Evolutionary conservation across 2,113 vertebrate genomes (phyloP).

Genomic region (Todiramphus saurophagus): DNA sequence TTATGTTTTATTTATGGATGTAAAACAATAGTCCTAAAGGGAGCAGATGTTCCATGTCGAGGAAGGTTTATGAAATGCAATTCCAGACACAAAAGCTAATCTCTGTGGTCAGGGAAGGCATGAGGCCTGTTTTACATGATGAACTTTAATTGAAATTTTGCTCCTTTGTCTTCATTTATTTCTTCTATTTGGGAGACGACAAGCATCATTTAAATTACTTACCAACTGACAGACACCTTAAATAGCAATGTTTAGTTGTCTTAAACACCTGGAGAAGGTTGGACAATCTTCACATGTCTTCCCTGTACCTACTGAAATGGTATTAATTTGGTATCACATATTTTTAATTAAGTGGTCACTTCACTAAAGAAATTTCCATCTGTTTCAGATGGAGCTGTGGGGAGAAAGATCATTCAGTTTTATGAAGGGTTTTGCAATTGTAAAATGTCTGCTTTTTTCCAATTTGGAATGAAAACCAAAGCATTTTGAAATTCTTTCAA

Average conservation of each 20-base stretch:
- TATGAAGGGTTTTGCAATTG: slow-evolving; percentile 48
- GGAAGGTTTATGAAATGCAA: slow-evolving; percentile 67
- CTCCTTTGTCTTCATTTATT: slow-evolving; percentile 60
- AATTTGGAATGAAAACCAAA: slow-evolving; percentile 38
- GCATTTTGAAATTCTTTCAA: slow-evolving; percentile 32
- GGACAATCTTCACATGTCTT: neutral
- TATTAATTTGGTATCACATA: slow-evolving; percentile 15
- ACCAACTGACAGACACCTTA: slow-evolving; percentile 26
- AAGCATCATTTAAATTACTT: slow-evolving; percentile 31
- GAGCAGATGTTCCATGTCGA: slow-evolving; percentile 65
- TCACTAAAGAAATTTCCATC: slow-evolving; percentile 37
- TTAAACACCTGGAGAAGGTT: slow-evolving; percentile 25
- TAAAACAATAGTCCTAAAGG: slow-evolving; percentile 73
- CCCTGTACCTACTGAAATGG: slow-evolving; percentile 17
- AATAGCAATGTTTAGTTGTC: slow-evolving; percentile 2
- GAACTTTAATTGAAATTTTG: slow-evolving; percentile 76
- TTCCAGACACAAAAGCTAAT: slow-evolving; percentile 74
- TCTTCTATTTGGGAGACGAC: slow-evolving; percentile 49
- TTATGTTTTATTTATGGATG: slow-evolving; percentile 80
- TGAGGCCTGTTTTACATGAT: slow-evolving; percentile 62
- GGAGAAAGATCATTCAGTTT: slow-evolving; percentile 18
- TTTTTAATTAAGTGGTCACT: slow-evolving; percentile 48
- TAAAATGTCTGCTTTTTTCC: neutral
- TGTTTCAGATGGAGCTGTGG: slow-evolving; percentile 40
- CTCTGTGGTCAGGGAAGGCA: slow-evolving; percentile 69